A percentile compares a stretch with the other conserved stretches of the same genome.
phyloP scores from a whole-genome alignment of 2,888 invertebrate species.

The Pyrochroa serraticornis region DNA sequence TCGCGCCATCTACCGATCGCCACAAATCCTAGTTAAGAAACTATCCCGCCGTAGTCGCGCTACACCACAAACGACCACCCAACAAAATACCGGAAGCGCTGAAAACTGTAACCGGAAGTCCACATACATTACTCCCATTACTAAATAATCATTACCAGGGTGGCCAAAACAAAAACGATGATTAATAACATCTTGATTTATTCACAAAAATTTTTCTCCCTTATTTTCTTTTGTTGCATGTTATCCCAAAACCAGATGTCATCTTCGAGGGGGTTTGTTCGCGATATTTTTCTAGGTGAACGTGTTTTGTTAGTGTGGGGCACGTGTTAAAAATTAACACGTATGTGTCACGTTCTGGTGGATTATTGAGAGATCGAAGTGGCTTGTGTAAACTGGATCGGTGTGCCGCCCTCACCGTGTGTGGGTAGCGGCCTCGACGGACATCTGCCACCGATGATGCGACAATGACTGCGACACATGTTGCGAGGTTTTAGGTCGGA shows the following conservation, averaged over 20 bases:
- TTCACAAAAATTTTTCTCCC: neutral
- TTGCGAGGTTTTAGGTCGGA: neutral
- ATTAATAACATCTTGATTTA: conserved; percentile 15
- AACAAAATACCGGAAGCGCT: conserved; percentile 30
- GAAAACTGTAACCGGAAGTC: conserved; percentile 30
- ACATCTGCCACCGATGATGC: neutral
- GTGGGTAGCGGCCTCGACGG: too few relatives aligned
- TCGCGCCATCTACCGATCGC: conserved; percentile 8
- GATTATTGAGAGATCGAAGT: conserved; percentile 44
- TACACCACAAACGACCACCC: conserved; percentile 26
- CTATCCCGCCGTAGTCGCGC: neutral
- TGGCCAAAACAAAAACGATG: conserved; percentile 17
- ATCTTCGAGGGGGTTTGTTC: too few relatives aligned
- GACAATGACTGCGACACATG: conserved; percentile 20
- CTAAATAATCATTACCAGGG: conserved; percentile 23
- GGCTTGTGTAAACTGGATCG: conserved; percentile 45
- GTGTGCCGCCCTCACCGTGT: too few relatives aligned
- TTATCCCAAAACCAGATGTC: too few relatives aligned
- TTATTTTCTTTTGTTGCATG: conserved; percentile 7
- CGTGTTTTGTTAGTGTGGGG: conserved; percentile 14
- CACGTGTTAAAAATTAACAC: conserved; percentile 53
- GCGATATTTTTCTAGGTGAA: too few relatives aligned
- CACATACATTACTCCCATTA: conserved; percentile 16
- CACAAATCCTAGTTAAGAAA: too few relatives aligned
- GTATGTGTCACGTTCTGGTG: conserved; percentile 47